Percentiles rank a stretch among this genome's conserved stretches.
These are phyloP conservation scores for Brachyopa scutellaris DNA, from an alignment of 2,888 invertebrate genomes.

Conservation along the genomic window DNA sequence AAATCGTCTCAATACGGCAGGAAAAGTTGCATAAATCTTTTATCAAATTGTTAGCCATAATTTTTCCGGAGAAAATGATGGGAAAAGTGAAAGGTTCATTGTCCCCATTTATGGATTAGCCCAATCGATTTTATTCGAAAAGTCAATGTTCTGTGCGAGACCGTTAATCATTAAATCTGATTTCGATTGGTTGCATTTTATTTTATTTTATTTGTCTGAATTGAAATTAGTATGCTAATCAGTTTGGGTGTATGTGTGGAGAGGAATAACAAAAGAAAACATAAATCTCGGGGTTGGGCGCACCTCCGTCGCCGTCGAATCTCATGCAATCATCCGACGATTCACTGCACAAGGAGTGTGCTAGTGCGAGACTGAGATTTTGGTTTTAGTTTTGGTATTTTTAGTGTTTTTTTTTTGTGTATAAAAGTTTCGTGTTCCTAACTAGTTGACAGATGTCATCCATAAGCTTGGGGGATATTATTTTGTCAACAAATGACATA, in stretches of 20 bases:
- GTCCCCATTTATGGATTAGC: not conserved
- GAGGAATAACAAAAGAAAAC: conserved; percentile 24
- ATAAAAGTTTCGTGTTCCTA: conserved; percentile 40
- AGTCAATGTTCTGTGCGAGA: conserved; percentile 10
- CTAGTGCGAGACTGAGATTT: conserved; percentile 3
- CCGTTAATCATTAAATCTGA: conserved; percentile 23
- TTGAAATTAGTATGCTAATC: conserved; percentile 64
- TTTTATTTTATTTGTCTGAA: conserved; percentile 36
- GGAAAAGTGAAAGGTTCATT: conserved; percentile 36
- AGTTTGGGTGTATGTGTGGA: conserved; percentile 13
- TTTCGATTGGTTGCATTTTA: conserved; percentile 26
- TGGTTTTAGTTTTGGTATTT: not conserved
- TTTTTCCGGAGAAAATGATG: too few species aligned
- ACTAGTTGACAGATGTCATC: conserved; percentile 55
- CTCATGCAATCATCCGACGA: conserved; percentile 3
- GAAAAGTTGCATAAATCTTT: conserved; percentile 37
- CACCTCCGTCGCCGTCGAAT: conserved; percentile 34
- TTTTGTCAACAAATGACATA: conserved; percentile 55
- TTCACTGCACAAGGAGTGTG: conserved; percentile 12
- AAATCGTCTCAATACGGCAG: not conserved
- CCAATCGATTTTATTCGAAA: not conserved
- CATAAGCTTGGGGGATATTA: conserved; percentile 54
- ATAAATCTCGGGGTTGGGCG: conserved; percentile 54
- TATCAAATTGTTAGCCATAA: conserved; percentile 12
- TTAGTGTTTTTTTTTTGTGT: conserved; percentile 20